Evolutionary conservation across 2,888 invertebrate genomes (phyloP).

Genomic region (Noctua fimbriata): DNA sequence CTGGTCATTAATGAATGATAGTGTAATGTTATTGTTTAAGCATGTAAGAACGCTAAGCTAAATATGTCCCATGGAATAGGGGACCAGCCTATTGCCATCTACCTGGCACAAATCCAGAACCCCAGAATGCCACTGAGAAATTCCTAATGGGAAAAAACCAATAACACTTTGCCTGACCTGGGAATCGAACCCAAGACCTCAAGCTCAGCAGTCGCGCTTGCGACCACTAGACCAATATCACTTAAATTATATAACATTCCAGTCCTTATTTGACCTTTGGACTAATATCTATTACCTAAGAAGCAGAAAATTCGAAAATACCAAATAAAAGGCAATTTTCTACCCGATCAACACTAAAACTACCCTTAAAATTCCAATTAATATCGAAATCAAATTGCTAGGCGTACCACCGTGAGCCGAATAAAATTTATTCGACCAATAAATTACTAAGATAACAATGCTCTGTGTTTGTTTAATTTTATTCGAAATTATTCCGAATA

Average conservation of each 20-base stretch:
- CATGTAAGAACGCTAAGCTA: neutral
- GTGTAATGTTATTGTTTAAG: neutral
- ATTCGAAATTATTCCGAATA: constrained; percentile 65
- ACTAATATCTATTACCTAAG: neutral
- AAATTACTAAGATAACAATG: constrained; percentile 73
- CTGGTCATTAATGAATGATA: neutral
- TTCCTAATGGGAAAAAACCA: neutral
- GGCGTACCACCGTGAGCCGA: constrained; percentile 63
- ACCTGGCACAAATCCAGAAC: neutral
- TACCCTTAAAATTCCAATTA: constrained; percentile 56
- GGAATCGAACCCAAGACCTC: neutral
- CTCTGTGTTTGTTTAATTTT: constrained; percentile 71
- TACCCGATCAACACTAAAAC: constrained; percentile 31
- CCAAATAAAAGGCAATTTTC: constrained; percentile 12
- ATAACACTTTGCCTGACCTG: neutral
- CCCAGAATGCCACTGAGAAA: neutral
- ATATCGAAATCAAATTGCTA: constrained; percentile 58
- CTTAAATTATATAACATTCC: neutral
- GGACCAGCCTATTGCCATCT: neutral
- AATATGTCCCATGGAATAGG: too few species aligned
- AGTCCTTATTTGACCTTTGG: neutral
- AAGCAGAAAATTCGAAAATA: neutral
- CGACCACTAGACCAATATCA: neutral
- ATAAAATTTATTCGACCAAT: constrained; percentile 73
- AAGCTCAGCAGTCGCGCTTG: neutral